Base-by-base conservation (phyloP, 1,140 invertebrate species). In the Ips typographus region DNA sequence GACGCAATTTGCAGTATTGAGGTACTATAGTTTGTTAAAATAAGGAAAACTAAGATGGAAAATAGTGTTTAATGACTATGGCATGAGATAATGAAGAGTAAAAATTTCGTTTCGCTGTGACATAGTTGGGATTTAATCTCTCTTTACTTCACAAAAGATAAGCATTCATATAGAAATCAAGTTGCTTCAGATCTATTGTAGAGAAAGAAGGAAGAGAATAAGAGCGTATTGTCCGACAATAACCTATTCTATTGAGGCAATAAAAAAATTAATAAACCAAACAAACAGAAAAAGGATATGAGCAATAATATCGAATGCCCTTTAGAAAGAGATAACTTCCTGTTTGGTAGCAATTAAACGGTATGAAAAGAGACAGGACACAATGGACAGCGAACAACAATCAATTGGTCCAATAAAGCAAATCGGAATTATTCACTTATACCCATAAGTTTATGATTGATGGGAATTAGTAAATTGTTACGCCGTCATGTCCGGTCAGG, bases 381-480 rank as follows among this genome's bases (percentile, higher is more conserved):
- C 72, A 73, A 73, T 73, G 70, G 65, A 41, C 72, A 73, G 65
- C 70, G 72, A 73, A 72, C 72, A 71, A 75, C 72, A 77, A 77
- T 77, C 76, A 77, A 77, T 77, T 77, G 76, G 76, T 64, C 68
- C 68, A 70, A 70, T 77, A 76, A 77, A 77, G 73, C 73, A 73
- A 72, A 70, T 70, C 68, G 65, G 68, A 70, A 74, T 76, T 76
- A 77, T 77, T 77, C 75, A 75, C 75, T 77, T 74, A 73, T 74
- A 77, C 72, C 76, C 77, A 75, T 78, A 78, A 78, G 77, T 78
- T 77, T 76, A 77, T 78, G 77, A 78, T 78, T 78, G 77, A 78
- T 78, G 77, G 61, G 68, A 70, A 78, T 78, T 77, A 77, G 77
- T 76, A 78, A 78, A 78, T 78, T 78, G 76, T 76, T 71, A 76